A percentile compares a stretch with the other conserved stretches of the same genome.
Conservation (phyloP, 1,140 invertebrate genomes). For the Bombus superbus region DNA sequence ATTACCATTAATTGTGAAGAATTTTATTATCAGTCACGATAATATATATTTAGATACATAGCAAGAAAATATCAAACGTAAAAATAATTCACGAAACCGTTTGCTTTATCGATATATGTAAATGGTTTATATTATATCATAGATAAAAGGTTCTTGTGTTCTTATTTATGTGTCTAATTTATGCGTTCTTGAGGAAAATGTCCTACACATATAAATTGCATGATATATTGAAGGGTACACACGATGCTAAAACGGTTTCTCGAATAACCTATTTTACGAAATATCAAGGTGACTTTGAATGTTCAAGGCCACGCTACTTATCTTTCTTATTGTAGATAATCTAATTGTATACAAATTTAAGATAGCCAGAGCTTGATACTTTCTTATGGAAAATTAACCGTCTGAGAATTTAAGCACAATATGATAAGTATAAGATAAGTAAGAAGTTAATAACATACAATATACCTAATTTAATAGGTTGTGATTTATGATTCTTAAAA, state of each 20-base stretch:
- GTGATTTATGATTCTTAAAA: background rate
- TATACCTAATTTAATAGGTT: no score
- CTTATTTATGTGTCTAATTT: background rate
- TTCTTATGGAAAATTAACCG: background rate
- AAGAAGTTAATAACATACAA: no score
- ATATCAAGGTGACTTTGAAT: conserved; percentile 1
- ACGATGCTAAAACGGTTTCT: background rate
- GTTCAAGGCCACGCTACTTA: background rate
- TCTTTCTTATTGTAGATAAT: background rate
- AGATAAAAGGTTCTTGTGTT: background rate
- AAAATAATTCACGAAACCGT: no score
- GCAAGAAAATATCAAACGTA: background rate
- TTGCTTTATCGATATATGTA: background rate
- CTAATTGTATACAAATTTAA: background rate
- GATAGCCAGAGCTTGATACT: background rate
- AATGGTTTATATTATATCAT: background rate
- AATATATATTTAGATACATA: background rate
- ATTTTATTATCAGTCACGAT: background rate
- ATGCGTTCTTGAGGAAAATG: background rate
- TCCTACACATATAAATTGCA: background rate
- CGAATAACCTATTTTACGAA: background rate
- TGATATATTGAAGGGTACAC: background rate
- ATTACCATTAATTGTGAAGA: background rate
- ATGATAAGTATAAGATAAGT: no score
- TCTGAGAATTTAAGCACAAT: background rate